phyloP scores from a whole-genome alignment of 2,113 vertebrate genomes.

The Stigmatopora argus region DNA sequence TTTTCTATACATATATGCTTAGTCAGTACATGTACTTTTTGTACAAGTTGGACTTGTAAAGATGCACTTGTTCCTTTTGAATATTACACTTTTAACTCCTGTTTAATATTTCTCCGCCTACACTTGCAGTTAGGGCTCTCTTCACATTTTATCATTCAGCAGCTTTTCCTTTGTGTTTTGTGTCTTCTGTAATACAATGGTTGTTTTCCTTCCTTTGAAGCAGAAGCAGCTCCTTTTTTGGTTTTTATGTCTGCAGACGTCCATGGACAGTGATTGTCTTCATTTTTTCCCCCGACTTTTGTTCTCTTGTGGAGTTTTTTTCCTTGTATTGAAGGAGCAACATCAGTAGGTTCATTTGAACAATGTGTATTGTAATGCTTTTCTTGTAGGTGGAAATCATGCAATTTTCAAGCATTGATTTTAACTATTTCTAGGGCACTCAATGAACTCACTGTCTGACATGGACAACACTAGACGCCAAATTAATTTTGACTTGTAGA shows the following conservation, averaged over 20 bases:
- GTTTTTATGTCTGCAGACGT: constrained; percentile 51
- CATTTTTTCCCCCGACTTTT: constrained; percentile 32
- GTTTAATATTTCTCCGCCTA: constrained; percentile 19
- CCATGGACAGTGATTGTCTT: constrained; percentile 54
- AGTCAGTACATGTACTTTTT: constrained; percentile 22
- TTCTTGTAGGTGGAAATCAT: neutral
- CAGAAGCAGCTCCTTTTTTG: constrained; percentile 30
- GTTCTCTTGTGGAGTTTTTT: constrained; percentile 38
- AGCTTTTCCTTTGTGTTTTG: constrained; percentile 31
- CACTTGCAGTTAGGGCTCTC: constrained; percentile 15
- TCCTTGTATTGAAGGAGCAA: constrained; percentile 12
- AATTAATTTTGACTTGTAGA: no score
- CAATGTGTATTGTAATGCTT: constrained; percentile 14
- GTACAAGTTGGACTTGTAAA: constrained; percentile 5
- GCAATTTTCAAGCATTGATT: no score
- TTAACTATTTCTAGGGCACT: no score
- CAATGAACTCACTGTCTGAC: no score
- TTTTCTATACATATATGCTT: neutral
- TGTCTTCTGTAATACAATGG: constrained; percentile 43
- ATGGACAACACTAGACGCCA: no score
- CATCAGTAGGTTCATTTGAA: constrained; percentile 8
- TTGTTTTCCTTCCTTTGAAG: constrained; percentile 55
- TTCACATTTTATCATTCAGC: constrained; percentile 44
- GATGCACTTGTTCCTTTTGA: constrained; percentile 37
- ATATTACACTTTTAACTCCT: constrained; percentile 2